phyloP scores from a whole-genome alignment of 2,888 invertebrate genomes.

The Tetragonisca angustula region DNA sequence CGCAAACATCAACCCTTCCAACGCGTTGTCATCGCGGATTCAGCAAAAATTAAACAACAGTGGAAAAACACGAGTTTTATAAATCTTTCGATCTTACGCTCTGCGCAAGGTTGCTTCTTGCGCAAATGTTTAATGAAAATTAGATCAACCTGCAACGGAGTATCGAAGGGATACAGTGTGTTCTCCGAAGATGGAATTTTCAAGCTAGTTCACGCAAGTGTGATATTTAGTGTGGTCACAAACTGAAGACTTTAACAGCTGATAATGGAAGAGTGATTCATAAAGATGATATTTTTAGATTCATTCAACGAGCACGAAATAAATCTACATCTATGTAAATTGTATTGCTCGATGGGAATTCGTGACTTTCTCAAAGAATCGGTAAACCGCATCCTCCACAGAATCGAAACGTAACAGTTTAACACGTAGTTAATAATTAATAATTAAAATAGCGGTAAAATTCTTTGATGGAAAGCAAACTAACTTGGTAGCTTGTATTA shows the following conservation, averaged over 20 bases:
- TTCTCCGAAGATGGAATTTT: background rate
- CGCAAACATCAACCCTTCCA: background rate
- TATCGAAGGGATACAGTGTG: background rate
- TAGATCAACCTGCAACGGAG: no score
- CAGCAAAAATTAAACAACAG: background rate
- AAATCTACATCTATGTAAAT: background rate
- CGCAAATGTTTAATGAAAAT: no score
- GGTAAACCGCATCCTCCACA: background rate
- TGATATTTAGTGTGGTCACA: background rate
- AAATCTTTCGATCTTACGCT: background rate
- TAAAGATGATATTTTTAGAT: background rate
- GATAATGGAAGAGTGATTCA: background rate
- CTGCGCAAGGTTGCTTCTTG: background rate
- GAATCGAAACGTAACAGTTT: no score
- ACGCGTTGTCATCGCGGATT: background rate
- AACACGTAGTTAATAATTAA: no score
- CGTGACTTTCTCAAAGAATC: background rate
- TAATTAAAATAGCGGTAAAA: background rate
- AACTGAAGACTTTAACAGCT: background rate
- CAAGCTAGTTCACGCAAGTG: background rate
- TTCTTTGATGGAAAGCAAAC: slow-evolving; percentile 29
- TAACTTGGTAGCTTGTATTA: slow-evolving; percentile 70
- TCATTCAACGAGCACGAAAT: no score
- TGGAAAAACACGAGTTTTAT: background rate
- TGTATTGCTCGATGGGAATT: background rate